Evolutionary conservation across 2,888 invertebrate genomes (phyloP), one percentile per base, ranked within the genome.

Genomic region (Chymomyza amoena): DNA sequence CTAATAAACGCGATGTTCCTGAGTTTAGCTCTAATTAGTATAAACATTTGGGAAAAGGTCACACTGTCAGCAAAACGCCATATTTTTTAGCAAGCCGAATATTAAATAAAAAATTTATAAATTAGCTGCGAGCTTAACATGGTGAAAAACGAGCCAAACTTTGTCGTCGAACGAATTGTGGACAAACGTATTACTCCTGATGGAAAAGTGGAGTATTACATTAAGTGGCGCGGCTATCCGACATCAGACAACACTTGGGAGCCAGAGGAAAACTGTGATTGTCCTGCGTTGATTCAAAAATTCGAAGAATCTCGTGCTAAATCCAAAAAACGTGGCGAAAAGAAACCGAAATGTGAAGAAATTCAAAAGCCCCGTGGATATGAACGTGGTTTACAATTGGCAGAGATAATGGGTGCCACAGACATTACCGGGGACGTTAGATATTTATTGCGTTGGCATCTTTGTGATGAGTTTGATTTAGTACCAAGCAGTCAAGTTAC

Each of bases 161-260:
- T 95, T 90, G 96, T 96, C 5, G 98, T 98, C 0, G 98, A 98
- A 89, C 97, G 97, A 91, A 97, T 98, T 6, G 92, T 98, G 18
- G 97, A 98, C 89, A 94, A 96, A 79, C 93, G 97, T 78, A 94
- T 91, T 25, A 91, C 93, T 93, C 13, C 94, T 72, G 94, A 94
- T 82, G 96, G 95, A 0, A 95, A 93, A 90, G 94, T 95, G 2
- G 95, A 95, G 87, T 96, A 95, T 83, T 94, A 92, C 69, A 91
- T 95, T 15, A 96, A 95, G 90, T 96, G 96, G 96, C 95, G 95
- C 84, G 96, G 96, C 3, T 97, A 96, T 89, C 94, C 94, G 16
- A 95, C 94, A 89, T 95, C 95, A 7, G 98, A 98, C 80, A 98
- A 98, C 87, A 98, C 98, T 0, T 98, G 98, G 98, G 98, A 98